phyloP scores from a whole-genome alignment of 1,140 invertebrate genomes.

The Heliothis subflexa region DNA sequence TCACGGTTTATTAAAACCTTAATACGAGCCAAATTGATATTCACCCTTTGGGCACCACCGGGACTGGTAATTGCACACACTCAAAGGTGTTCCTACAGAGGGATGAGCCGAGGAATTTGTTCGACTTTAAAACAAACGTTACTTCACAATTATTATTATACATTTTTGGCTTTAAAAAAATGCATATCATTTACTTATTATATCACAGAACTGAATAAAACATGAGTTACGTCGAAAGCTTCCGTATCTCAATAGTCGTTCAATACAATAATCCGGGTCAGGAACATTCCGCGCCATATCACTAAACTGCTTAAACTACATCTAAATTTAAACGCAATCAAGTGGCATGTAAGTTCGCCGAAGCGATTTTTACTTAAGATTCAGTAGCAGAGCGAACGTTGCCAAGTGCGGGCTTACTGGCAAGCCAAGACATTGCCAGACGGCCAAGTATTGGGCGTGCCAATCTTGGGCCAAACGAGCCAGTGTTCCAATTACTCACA shows the following conservation, averaged over 20 bases:
- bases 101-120: background rate
- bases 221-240: background rate
- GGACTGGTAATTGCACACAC: constrained; percentile 21
- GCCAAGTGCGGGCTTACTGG: constrained; percentile 40
- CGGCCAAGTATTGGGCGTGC: constrained; percentile 17
- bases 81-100: background rate
- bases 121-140: background rate
- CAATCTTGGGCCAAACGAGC: constrained; percentile 18
- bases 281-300: constrained; percentile 1
- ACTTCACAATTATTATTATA: background rate
- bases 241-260: background rate
- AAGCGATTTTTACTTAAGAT: constrained; percentile 42
- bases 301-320: constrained; percentile 23
- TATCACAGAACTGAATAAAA: no score
- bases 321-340: constrained; percentile 43
- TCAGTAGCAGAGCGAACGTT: constrained; percentile 35
- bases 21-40: constrained; percentile 47
- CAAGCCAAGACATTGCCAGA: constrained; percentile 28
- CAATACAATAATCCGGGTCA: background rate
- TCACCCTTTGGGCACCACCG: constrained; percentile 19
- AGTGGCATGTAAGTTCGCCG: constrained; percentile 25
- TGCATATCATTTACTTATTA: no score
- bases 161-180: background rate
- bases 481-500: constrained; percentile 38
- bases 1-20: constrained; percentile 49